These are phyloP conservation scores for Lutraria lutraria DNA, from an alignment of 2,888 invertebrate genomes.

Conservation along the genomic window DNA sequence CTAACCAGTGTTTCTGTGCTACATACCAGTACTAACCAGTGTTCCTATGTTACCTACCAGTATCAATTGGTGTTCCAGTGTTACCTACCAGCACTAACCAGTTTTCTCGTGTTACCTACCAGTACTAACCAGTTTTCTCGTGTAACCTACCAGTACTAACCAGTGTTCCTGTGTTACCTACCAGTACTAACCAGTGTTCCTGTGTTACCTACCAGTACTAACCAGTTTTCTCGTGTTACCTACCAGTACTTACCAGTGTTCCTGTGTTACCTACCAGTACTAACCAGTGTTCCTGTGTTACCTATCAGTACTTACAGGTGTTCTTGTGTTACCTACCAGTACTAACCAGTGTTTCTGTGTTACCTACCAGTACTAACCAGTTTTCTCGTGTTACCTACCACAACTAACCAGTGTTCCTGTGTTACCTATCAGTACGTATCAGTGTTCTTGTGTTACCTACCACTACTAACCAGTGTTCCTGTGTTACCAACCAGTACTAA, in stretches of 20 bases:
- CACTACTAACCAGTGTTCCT: not conserved
- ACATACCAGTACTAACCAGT: too few species aligned
- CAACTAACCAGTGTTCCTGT: not conserved
- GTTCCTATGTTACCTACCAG: too few species aligned
- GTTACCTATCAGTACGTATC: too few species aligned
- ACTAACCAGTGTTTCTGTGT: not conserved
- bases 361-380: too few species aligned
- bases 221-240: too few species aligned
- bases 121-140: too few species aligned
- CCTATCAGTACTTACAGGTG: too few species aligned
- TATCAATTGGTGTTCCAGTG: not conserved
- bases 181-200: conserved; percentile 1
- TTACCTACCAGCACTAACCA: too few species aligned
- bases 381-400: not conserved
- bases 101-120: too few species aligned
- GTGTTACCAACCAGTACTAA: too few species aligned
- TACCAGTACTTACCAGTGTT: not conserved
- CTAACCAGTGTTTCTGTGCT: too few species aligned
- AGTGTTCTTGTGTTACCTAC: not conserved
- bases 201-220: not conserved
- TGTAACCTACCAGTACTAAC: not conserved
- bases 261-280: not conserved
- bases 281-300: conserved; percentile 6
- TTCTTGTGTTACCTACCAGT: not conserved
- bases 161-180: conserved; percentile 1